A percentile compares a stretch with the other conserved stretches of the same genome.
phyloP scores from a whole-genome alignment of 2,797 vertebrate species.

The Falco columbarius region DNA sequence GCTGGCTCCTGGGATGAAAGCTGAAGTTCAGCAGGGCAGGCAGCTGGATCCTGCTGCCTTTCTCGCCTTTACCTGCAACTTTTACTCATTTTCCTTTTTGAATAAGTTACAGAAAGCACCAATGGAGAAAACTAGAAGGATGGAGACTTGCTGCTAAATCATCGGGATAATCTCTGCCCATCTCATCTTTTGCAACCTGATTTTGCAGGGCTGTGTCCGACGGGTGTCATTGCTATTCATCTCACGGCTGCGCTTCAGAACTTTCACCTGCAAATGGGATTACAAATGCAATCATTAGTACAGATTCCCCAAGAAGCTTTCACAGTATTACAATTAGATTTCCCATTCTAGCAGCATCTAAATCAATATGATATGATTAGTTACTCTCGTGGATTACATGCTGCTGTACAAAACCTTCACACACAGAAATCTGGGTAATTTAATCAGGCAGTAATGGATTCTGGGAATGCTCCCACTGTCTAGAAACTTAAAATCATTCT shows the following conservation, averaged over 20 bases:
- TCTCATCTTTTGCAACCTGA: neutral
- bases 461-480: slow-evolving; percentile 78
- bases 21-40: neutral
- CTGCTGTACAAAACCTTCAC: slow-evolving; percentile 80
- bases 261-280: slow-evolving; percentile 82
- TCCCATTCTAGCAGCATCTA: slow-evolving; percentile 82
- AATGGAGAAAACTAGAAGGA: neutral
- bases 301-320: slow-evolving; percentile 80
- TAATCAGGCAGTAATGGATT: slow-evolving; percentile 83
- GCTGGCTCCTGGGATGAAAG: neutral
- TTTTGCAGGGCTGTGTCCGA: slow-evolving; percentile 33
- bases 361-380: slow-evolving; percentile 86
- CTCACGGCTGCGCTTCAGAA: slow-evolving; percentile 67
- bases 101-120: neutral
- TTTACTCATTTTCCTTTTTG: neutral
- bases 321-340: slow-evolving; percentile 83
- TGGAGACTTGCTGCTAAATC: neutral
- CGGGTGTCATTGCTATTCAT: slow-evolving; percentile 41
- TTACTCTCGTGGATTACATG: slow-evolving; percentile 79
- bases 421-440: slow-evolving; percentile 82
- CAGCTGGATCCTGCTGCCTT: neutral
- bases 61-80: neutral
- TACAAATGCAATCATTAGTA: slow-evolving; percentile 83
- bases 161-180: neutral
- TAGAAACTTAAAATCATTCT: slow-evolving; percentile 79